Base-by-base conservation (phyloP, 2,113 vertebrate genomes). In the Nicator chloris region DNA sequence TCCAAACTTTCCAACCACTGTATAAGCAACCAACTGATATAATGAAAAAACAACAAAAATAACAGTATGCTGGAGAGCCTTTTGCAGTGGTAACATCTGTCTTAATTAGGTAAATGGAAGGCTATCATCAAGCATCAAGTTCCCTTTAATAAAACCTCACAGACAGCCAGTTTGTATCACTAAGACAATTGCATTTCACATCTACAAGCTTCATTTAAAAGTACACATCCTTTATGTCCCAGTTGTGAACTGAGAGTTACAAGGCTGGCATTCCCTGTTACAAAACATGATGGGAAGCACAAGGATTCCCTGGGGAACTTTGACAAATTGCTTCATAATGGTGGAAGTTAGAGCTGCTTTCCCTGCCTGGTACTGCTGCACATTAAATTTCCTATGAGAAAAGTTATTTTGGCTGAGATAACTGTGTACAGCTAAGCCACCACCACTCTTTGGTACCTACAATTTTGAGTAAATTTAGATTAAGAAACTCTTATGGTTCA, bases 51-150 rank as follows among this genome's bases (percentile, higher is more conserved):
- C 19, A 82, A 56, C 17, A 57, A 61, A 92, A 73, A n/a, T 15
- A 80, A n/a, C 13, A 13, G 30, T 14, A 10, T 84, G 8, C 22
- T 47, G 63, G 30, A 37, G 15, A 91, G 47, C 11, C 30, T 57
- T 26, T 3, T 79, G 35, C 31, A 53, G 37, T 49, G 12, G 28
- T 30, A 88, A 76, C 18, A 76, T 95, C 88, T 88, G 37, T 94
- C 83, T 95, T 92, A 82, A 69, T 92, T 92, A 87, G 13, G 22
- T 82, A 79, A 93, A 93, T 54, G 10, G 10, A 82, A 76, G 49
- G 51, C 78, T 75, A 53, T 73, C 73, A 30, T 60, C 68, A 89
- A 89, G 40, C 37, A 92, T 82, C 65, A 87, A 75, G 59, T 72
- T 87, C 22, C 57, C 28, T 65, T 90, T 79, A 68, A 91, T 64